Percentiles rank a stretch among this genome's conserved stretches.
Conservation (phyloP, 2,888 invertebrate genomes). For the Tryphoninae sp. region DNA sequence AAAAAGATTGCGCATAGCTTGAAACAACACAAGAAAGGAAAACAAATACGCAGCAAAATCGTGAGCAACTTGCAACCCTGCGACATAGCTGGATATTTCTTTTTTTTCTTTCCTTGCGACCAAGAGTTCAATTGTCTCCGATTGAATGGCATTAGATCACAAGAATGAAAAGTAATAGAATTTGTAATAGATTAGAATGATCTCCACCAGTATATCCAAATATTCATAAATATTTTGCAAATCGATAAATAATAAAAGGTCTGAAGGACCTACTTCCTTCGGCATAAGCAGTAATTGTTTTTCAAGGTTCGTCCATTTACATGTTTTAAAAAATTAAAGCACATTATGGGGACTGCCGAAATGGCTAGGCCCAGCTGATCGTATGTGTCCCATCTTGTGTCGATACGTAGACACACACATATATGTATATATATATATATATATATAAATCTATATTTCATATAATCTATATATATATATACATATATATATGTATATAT, state of each 20-base stretch:
- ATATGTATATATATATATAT: conserved; percentile 4
- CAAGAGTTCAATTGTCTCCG: not conserved
- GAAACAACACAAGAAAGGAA: no score
- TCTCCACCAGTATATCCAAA: not conserved
- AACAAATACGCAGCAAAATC: no score
- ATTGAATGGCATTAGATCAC: not conserved
- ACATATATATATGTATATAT: not conserved
- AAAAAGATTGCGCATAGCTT: no score
- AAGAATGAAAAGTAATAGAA: not conserved
- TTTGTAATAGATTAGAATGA: not conserved
- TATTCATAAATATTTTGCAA: not conserved
- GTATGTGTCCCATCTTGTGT: conserved; percentile 22
- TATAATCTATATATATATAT: not conserved
- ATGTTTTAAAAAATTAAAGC: not conserved
- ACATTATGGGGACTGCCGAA: not conserved
- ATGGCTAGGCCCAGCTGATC: conserved; percentile 40
- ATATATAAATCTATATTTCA: conserved; percentile 7
- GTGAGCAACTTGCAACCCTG: no score
- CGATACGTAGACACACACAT: not conserved
- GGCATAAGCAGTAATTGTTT: not conserved
- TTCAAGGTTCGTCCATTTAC: not conserved
- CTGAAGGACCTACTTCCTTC: not conserved
- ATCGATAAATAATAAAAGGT: not conserved
- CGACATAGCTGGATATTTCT: not conserved
- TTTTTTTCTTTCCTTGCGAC: not conserved